These are phyloP conservation scores for Phrynocephalus vlangalii DNA, from an alignment of 2,797 vertebrate species.

Conservation along the genomic window DNA sequence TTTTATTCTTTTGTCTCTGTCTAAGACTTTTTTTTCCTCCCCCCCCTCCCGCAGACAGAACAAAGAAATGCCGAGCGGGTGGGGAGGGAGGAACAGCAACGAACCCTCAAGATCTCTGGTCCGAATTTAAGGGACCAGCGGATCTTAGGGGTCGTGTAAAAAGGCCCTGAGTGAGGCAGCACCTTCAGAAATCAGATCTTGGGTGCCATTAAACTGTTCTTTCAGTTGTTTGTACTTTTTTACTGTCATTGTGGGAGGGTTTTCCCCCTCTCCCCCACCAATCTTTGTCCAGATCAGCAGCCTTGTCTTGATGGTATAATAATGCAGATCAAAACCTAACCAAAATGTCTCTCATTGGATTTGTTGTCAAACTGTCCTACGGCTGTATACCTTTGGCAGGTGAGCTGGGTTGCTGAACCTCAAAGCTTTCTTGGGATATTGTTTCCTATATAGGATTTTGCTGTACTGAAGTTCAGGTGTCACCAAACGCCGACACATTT, in stretches of 20 bases:
- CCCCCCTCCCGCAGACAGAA: too few relatives aligned
- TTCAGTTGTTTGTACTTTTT: too few relatives aligned
- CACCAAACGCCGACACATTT: conserved; percentile 79
- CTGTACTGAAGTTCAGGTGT: conserved; percentile 87
- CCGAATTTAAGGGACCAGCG: too few relatives aligned
- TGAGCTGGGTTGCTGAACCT: not conserved
- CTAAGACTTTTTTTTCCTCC: too few relatives aligned
- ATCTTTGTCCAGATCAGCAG: not conserved
- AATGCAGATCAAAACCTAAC: not conserved
- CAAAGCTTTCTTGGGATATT: conserved; percentile 67
- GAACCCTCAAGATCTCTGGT: too few relatives aligned
- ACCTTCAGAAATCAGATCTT: not conserved
- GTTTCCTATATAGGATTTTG: conserved; percentile 73
- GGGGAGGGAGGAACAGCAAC: too few relatives aligned
- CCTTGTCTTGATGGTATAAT: not conserved
- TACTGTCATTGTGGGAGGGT: too few relatives aligned
- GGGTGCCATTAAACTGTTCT: too few relatives aligned
- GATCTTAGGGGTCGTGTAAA: too few relatives aligned
- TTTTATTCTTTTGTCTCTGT: too few relatives aligned
- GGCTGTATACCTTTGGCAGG: not conserved
- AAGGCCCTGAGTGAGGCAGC: too few relatives aligned
- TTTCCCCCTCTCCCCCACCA: not conserved
- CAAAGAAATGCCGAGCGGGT: too few relatives aligned
- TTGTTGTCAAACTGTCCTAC: not conserved
- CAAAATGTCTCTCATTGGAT: not conserved